Evolutionary conservation across 1,140 invertebrate species (phyloP).

Genomic region (Bombus impatiens): DNA sequence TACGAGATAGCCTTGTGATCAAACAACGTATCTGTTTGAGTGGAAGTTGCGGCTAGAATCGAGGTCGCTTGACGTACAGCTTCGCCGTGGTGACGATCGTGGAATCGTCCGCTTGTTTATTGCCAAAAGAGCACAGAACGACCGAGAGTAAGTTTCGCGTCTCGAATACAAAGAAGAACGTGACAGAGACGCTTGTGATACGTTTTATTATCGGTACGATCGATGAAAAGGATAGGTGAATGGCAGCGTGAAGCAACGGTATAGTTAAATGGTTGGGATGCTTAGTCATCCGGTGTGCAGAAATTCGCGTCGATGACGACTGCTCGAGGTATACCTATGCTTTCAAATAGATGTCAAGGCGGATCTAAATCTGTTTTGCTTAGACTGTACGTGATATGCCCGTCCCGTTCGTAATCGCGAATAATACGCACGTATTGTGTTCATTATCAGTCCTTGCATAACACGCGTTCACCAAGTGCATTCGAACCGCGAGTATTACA

Average conservation of each 20-base stretch:
- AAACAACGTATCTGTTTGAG: too few relatives aligned
- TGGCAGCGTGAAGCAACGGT: not conserved
- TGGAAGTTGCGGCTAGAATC: too few relatives aligned
- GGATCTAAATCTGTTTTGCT: conserved; percentile 39
- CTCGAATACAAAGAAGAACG: not conserved
- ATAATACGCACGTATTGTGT: conserved; percentile 23
- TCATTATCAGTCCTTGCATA: conserved; percentile 33
- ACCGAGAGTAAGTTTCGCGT: not conserved
- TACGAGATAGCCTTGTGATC: too few relatives aligned
- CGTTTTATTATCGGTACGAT: not conserved
- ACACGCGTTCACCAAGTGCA: conserved; percentile 17
- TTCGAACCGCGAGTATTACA: conserved; percentile 22
- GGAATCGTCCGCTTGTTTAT: not conserved
- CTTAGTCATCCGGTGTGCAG: conserved; percentile 31
- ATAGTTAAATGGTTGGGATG: not conserved
- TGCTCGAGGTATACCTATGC: not conserved
- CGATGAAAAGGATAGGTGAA: not conserved
- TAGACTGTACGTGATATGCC: not conserved
- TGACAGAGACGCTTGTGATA: not conserved
- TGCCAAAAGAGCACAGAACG: not conserved
- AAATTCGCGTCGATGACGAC: conserved; percentile 43
- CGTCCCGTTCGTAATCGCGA: not conserved
- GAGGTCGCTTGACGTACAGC: too few relatives aligned
- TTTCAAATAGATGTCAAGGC: conserved; percentile 51
- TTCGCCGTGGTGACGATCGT: too few relatives aligned